These are phyloP conservation scores for Piprites chloris DNA, from an alignment of 2,113 vertebrate genomes.

Conservation along the genomic window DNA sequence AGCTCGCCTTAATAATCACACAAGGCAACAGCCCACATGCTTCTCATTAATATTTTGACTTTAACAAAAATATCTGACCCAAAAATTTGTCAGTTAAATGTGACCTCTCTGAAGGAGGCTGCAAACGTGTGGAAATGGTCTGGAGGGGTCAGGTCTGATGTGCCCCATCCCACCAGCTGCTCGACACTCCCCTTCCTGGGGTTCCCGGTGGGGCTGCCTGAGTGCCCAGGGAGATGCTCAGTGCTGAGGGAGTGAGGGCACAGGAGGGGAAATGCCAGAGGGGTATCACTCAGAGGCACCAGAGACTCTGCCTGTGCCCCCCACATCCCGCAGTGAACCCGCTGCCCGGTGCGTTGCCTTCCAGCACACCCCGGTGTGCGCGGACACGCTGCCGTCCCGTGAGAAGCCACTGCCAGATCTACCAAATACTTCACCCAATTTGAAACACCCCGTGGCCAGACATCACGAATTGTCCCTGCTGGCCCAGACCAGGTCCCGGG, in stretches of 20 bases:
- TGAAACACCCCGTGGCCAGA: neutral
- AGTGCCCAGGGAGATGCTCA: neutral
- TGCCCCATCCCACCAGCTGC: rapidly evolving
- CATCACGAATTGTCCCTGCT: rapidly evolving
- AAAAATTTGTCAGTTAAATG: neutral
- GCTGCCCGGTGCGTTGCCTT: rapidly evolving
- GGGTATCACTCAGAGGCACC: neutral
- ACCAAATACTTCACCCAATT: too few species aligned
- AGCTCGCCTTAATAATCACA: neutral
- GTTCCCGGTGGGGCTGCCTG: rapidly evolving
- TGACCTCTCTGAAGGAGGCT: neutral
- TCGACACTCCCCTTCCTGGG: too few species aligned
- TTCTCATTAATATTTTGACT: neutral
- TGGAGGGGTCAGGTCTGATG: rapidly evolving
- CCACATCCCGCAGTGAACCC: rapidly evolving
- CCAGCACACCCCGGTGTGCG: rapidly evolving
- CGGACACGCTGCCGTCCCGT: rapidly evolving
- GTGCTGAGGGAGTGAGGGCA: neutral
- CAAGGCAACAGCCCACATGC: neutral
- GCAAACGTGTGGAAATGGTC: neutral
- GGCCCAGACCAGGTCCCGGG: neutral
- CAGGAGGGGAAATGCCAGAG: neutral
- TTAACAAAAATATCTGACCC: neutral
- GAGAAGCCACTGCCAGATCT: neutral
- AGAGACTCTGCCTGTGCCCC: rapidly evolving